Conservation (phyloP, 2,113 vertebrate species). For the Marcusenius ussheri region DNA sequence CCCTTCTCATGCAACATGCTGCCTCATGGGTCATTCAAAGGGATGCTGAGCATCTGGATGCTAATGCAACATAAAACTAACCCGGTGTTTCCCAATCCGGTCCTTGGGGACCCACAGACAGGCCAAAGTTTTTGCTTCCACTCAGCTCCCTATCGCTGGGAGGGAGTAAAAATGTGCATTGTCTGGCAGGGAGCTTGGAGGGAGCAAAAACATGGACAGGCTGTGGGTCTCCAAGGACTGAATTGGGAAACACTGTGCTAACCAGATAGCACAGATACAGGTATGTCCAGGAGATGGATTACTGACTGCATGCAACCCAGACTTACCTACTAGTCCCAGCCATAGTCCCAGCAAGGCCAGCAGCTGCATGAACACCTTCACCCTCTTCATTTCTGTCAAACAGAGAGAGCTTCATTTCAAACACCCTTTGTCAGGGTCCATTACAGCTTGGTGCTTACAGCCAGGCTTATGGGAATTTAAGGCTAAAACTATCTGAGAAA, state of each 20-base stretch:
- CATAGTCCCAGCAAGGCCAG: conserved; percentile 40
- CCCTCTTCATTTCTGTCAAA: conserved; percentile 53
- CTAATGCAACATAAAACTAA: neutral
- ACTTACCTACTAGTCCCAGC: conserved; percentile 49
- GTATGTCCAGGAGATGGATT: too few species aligned
- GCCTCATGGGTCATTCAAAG: neutral
- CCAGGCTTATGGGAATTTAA: neutral
- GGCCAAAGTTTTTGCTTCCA: neutral
- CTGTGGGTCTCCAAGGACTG: neutral
- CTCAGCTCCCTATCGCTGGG: neutral
- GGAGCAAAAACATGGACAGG: neutral
- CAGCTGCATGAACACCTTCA: conserved; percentile 38
- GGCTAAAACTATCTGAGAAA: neutral
- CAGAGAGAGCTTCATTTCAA: neutral
- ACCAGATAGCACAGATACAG: neutral
- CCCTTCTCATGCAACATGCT: neutral
- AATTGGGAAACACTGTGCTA: neutral
- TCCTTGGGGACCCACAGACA: neutral
- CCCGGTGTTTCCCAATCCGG: neutral
- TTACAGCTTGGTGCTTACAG: neutral
- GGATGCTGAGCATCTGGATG: neutral
- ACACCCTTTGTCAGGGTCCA: neutral
- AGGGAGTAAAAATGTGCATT: neutral
- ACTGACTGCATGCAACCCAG: neutral
- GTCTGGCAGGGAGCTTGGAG: too few species aligned